phyloP scores from a whole-genome alignment of 2,797 vertebrate species.

The Cryptoprocta ferox region DNA sequence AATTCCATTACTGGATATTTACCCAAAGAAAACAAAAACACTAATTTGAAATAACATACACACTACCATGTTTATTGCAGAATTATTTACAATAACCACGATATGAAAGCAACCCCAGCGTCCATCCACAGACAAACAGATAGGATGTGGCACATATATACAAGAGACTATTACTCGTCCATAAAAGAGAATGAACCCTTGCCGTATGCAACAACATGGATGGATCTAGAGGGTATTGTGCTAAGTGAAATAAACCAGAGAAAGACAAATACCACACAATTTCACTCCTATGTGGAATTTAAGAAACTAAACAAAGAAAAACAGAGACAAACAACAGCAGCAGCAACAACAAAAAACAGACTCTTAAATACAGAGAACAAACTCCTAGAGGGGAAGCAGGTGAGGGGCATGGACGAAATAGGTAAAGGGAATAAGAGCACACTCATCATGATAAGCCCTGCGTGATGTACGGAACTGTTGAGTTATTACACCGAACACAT shows the following conservation, averaged over 20 bases:
- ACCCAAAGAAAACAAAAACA: background rate
- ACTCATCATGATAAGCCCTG: background rate
- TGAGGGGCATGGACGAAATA: background rate
- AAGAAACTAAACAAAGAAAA: background rate
- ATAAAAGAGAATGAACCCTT: background rate
- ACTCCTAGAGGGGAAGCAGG: background rate
- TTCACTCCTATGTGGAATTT: background rate
- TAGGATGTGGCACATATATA: background rate
- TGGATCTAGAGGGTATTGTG: background rate
- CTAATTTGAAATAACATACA: background rate
- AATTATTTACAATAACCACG: background rate
- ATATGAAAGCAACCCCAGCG: background rate
- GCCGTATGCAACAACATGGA: background rate
- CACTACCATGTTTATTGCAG: background rate
- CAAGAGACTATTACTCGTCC: background rate
- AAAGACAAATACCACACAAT: background rate
- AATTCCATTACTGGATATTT: background rate
- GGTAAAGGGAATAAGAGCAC: background rate
- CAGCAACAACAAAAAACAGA: background rate
- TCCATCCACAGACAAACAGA: background rate
- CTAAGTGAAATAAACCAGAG: background rate
- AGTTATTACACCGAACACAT: background rate
- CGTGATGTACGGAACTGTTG: background rate
- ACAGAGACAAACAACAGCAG: background rate
- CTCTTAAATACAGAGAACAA: background rate